Base-by-base conservation (phyloP, 2,797 vertebrate genomes). In the Sphenopsis melanotis region DNA sequence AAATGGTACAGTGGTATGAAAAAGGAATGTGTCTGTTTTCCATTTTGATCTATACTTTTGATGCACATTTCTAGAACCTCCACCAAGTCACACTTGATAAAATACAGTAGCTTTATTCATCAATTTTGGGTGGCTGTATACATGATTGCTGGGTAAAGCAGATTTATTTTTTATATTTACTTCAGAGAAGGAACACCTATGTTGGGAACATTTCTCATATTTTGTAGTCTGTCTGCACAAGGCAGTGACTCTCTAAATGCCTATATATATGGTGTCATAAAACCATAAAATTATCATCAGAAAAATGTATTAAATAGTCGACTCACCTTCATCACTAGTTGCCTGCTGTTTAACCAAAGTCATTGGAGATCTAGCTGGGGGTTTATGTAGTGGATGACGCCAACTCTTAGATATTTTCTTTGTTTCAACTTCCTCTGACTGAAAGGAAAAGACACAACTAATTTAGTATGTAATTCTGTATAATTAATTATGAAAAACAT, bases 371-470 rank as follows among this genome's bases (percentile, higher is more conserved):
- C 99, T 98, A 65, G 98, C 97, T 15, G 99, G 99, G 34, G 99
- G 99, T 93, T 99, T 99, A 97, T 98, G 98, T 76, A 99, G 97
- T 23, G 99, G 99, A 97, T 99, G 99, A 72, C 98, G 98, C 98
- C 99, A 99, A 96, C 99, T 99, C 97, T 99, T 99, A 64, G 98
- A 97, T 41, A 98, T 97, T 97, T 98, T 98, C 96, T 97, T 98
- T 77, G 89, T 95, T 93, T 97, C 95, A 93, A 32, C 70, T 70
- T 97, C 94, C 29, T 94, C 95, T 66, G 94, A 89, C 96, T 63
- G 53, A 89, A 94, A 63, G 26, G 12, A 71, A 84, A 74, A 94
- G 89, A 49, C 1, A 8, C 2, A 57, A 60, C 39, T 55, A 57
- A 68, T 72, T 95, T 80, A 93, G 60, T 11, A 56, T 4, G 14